Evolutionary conservation across 2,888 invertebrate genomes (phyloP).

Genomic region (Aphodius granarius): DNA sequence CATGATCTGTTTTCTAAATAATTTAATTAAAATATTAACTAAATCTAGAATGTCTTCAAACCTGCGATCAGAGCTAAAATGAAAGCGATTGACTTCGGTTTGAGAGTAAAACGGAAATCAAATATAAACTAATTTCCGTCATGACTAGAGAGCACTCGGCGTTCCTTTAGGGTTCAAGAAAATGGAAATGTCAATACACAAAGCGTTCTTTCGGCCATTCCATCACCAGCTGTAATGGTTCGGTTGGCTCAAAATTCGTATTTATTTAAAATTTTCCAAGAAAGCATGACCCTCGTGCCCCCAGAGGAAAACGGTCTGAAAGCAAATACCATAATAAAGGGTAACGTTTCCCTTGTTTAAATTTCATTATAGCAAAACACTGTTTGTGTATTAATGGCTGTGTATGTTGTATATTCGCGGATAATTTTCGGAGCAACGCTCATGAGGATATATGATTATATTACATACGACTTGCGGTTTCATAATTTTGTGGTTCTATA

Average conservation of each 20-base stretch:
- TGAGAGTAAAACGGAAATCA: slow-evolving; percentile 14
- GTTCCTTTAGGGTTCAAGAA: not conserved
- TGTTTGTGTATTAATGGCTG: not conserved
- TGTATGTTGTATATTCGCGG: not conserved
- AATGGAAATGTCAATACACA: not conserved
- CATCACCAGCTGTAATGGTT: not conserved
- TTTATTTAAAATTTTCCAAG: not conserved
- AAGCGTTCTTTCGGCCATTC: not conserved
- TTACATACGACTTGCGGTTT: not conserved
- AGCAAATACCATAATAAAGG: not conserved
- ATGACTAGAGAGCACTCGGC: not conserved
- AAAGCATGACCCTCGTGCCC: not conserved
- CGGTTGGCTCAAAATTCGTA: not conserved
- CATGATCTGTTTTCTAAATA: too few relatives aligned
- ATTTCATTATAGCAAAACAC: not conserved
- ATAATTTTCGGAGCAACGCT: not conserved
- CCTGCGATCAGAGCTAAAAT: not conserved
- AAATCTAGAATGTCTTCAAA: too few relatives aligned
- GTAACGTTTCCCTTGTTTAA: not conserved
- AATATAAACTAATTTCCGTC: slow-evolving; percentile 18
- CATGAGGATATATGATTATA: not conserved
- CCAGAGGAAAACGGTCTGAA: not conserved
- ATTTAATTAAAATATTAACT: too few relatives aligned
- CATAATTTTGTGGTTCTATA: not conserved
- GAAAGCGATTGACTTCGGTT: not conserved